Conservation (phyloP, 1,140 invertebrate genomes). For the Holotrichia oblita region DNA sequence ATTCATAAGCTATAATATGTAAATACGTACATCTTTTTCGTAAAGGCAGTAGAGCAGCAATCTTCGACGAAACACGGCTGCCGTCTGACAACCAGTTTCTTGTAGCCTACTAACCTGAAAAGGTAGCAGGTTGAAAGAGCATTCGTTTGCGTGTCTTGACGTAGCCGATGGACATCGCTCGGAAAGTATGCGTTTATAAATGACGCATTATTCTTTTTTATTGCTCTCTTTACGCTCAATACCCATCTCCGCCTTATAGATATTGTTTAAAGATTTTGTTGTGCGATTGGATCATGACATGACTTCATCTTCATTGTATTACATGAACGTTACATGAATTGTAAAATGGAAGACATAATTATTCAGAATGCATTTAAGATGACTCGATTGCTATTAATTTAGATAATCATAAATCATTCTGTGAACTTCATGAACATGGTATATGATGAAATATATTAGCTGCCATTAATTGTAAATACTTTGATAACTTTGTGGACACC, state of each 20-base stretch:
- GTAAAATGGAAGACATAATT: too few relatives aligned
- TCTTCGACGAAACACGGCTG: background rate
- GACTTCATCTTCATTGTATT: constrained; percentile 1
- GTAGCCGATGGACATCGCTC: background rate
- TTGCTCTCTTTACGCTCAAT: background rate
- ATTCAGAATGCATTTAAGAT: background rate
- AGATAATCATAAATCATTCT: too few relatives aligned
- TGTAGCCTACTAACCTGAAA: constrained; percentile 16
- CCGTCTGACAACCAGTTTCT: background rate
- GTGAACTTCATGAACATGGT: too few relatives aligned
- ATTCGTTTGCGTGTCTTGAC: background rate
- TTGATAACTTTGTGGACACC: too few relatives aligned
- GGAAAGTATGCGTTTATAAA: background rate
- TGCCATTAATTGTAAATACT: too few relatives aligned
- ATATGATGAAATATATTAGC: too few relatives aligned
- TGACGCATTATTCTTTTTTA: background rate
- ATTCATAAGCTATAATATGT: background rate
- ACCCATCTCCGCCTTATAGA: background rate
- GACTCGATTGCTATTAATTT: too few relatives aligned
- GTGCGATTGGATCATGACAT: background rate
- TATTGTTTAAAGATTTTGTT: background rate
- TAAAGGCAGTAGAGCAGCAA: background rate
- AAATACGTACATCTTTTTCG: background rate
- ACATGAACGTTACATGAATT: too few relatives aligned
- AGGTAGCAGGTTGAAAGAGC: constrained; percentile 11